Evolutionary conservation across 2,113 vertebrate genomes (phyloP).

Genomic region (Callocephalon fimbriatum): DNA sequence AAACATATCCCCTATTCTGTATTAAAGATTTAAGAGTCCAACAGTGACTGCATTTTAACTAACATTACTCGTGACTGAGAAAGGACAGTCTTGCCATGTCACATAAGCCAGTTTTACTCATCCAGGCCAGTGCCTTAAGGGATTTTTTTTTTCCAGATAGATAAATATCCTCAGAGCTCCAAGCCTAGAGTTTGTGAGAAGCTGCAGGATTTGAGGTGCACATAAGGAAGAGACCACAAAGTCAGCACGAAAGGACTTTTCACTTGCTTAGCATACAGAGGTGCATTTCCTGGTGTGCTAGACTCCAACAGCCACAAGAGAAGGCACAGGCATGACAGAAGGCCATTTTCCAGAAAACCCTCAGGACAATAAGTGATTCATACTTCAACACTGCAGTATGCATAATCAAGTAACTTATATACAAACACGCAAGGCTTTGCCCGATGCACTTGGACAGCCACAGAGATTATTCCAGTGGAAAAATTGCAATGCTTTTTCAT

Average conservation of each 20-base stretch:
- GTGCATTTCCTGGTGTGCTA: not conserved
- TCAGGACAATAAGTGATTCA: not conserved
- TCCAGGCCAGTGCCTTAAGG: not conserved
- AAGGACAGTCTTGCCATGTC: rapidly evolving
- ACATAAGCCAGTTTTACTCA: not conserved
- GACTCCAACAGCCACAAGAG: not conserved
- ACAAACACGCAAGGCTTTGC: not conserved
- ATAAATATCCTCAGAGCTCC: not conserved
- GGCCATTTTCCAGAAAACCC: not conserved
- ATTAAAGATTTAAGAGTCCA: not conserved
- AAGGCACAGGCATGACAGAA: not conserved
- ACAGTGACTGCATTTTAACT: not conserved
- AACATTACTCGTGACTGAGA: not conserved
- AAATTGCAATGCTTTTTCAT: not conserved
- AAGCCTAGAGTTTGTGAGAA: not conserved
- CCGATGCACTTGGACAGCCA: not conserved
- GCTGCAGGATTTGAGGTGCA: not conserved
- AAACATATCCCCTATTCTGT: not conserved
- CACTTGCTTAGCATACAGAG: not conserved
- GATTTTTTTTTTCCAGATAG: not conserved
- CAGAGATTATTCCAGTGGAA: not conserved
- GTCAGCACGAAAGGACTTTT: not conserved
- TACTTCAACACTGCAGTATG: not conserved
- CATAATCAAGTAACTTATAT: not conserved
- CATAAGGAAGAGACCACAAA: not conserved